Evolutionary conservation across 2,797 vertebrate species (phyloP).

Genomic region (Argyrosomus regius): DNA sequence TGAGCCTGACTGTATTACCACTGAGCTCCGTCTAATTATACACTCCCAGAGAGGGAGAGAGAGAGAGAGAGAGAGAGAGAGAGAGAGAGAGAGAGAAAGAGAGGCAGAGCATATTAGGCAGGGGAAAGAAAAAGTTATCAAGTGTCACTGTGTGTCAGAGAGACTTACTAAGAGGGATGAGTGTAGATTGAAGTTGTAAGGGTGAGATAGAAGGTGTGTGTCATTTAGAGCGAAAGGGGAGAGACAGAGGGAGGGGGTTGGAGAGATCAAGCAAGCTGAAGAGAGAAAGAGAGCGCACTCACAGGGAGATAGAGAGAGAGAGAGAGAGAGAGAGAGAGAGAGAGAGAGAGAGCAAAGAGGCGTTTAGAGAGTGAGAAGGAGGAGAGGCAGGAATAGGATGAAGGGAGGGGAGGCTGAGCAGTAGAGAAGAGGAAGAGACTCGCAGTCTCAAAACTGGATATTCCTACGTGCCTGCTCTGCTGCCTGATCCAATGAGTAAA

Average conservation of each 20-base stretch:
- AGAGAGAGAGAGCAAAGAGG: constrained; percentile 80
- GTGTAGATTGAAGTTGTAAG: constrained; percentile 74
- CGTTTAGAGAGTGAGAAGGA: constrained; percentile 84
- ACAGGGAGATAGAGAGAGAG: constrained; percentile 51
- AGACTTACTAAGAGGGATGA: constrained; percentile 69
- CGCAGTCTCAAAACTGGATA: constrained; percentile 85
- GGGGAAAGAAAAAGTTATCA: constrained; percentile 73
- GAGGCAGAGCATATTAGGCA: constrained; percentile 65
- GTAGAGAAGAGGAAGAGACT: constrained; percentile 77
- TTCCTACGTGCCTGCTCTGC: constrained; percentile 78
- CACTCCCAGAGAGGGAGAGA: constrained; percentile 76
- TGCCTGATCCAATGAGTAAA: constrained; percentile 83
- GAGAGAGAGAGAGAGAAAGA: constrained; percentile 33
- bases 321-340: constrained; percentile 56
- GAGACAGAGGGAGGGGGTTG: constrained; percentile 66
- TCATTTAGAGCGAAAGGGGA: constrained; percentile 54
- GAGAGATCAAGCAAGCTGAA: constrained; percentile 77
- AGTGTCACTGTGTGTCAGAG: constrained; percentile 70
- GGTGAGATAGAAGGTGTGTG: constrained; percentile 77
- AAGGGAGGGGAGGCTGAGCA: constrained; percentile 79
- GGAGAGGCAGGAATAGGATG: constrained; percentile 80
- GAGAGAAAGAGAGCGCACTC: constrained; percentile 74
- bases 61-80: constrained; percentile 39
- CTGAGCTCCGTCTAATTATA: constrained; percentile 89
- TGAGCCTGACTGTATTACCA: constrained; percentile 87